Evolutionary conservation across 2,888 invertebrate species (phyloP), one percentile per base, ranked within the genome.

Genomic region (Hypena proboscidalis): DNA sequence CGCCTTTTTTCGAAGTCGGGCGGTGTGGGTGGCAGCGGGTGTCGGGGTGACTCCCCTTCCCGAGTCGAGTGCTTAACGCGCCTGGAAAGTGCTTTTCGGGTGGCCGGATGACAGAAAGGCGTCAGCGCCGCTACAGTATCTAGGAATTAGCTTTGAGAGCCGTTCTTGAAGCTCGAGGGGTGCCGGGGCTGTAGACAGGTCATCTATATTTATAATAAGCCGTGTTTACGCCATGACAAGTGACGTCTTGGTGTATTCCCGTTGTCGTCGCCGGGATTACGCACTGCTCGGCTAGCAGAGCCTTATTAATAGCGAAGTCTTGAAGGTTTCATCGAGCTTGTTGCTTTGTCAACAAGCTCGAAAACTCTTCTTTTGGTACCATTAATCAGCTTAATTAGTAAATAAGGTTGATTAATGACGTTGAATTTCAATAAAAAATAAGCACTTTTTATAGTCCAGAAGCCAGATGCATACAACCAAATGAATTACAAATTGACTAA

Each of bases 1-100:
- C 85, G 90, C 89, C 88, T 88, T 90, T 90, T 90, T 90, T 88
- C 85, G 83, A 89, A 85, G 76, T 74, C 70, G 72, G 70, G 70
- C 62, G 74, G 61, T 67, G 70, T 60, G 80, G 69, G 82, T 75
- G 77, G 83, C 80, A 77, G 77, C 77, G 62, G 61, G 50, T 67
- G 67, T 55, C 72, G 67, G 56, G 58, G 53, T 58, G 49, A 61
- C 66, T 58, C 62, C 54, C 66, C 69, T 61, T 49, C 67, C 61
- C 66, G 56, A 61, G 56, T 70, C 69, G 75, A 81, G 83, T 78
- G 81, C 81, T 85, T 84, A 80, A 79, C 84, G 82, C 80, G 75
- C 72, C 66, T 72, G 67, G 74, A 76, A 83, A 88, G 85, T 85
- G 85, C 83, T 83, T 87, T 83, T 80, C 74, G 83, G 83, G 76